Evolutionary conservation across 2,888 invertebrate genomes (phyloP), one percentile per base, ranked within the genome.

Genomic region (Drosophila kanekoi): DNA sequence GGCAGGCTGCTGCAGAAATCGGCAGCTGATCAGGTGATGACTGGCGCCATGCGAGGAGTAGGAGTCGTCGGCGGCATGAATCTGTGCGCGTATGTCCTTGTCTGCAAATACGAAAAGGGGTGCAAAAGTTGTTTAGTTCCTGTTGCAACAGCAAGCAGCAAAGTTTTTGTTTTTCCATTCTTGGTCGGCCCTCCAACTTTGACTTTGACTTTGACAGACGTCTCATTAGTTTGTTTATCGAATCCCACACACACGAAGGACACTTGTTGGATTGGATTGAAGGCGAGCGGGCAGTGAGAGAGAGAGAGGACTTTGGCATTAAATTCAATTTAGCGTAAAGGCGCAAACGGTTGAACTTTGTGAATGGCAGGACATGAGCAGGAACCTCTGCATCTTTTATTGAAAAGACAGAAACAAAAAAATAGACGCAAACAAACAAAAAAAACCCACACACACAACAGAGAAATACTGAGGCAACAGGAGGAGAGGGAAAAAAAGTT

Each of bases 31-130:
- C 71, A 86, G 77, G 77, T 81, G 74, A 74, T 81, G 70, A 59
- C 79, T 59, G 78, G 74, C 83, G 18, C 83, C 80, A 23, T 80
- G 89, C 58, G 79, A 81, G 66, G 87, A 79, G 64, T 87, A 86
- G 33, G 84, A 80, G 57, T 84, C 77, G 43, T 76, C 83, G 56
- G 72, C 73, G 47, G 63, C 87, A 72, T 89, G 90, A 54, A 91
- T 77, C 81, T 92, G 91, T 28, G 91, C 87, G 51, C 92, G 91
- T 71, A 92, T 92, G 74, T 92, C 91, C 90, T 92, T 92, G 82
- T 92, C 92, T 92, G 74, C 43, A 69, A 76, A 47, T 53, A 64
- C 18, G n/a, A 45, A 43, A 40, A 43, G 28, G 43, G 14, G 8
- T 49, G 18, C 14, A 56, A 49, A 45, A 56, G 47, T 53, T 54